Evolutionary conservation across 2,797 vertebrate species (phyloP).

Genomic region (Gallinago nigripennis): DNA sequence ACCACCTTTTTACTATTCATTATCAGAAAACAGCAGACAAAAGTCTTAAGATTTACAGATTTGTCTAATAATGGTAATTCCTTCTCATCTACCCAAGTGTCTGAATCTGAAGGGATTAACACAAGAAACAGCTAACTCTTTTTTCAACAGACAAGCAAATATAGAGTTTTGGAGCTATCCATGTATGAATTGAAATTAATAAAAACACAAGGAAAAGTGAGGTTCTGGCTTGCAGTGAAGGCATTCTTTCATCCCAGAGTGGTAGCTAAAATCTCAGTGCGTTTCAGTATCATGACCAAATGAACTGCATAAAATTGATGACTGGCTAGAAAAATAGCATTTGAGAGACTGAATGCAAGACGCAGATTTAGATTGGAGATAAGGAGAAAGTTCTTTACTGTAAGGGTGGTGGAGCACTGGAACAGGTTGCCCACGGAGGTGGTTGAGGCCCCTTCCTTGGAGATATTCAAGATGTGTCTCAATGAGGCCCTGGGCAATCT

Average conservation of each 20-base stretch:
- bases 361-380: too few species aligned
- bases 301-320: neutral
- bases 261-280: neutral
- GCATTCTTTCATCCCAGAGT: neutral
- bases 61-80: neutral
- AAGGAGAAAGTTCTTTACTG: too few species aligned
- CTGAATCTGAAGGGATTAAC: neutral
- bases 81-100: neutral
- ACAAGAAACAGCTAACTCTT: neutral
- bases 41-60: neutral
- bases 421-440: too few species aligned
- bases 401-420: too few species aligned
- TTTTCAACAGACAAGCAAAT: neutral
- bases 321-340: neutral
- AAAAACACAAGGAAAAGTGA: neutral
- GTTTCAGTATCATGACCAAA: neutral
- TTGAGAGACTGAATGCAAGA: neutral
- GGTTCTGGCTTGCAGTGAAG: neutral
- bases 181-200: neutral
- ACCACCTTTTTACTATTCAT: neutral
- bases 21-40: neutral
- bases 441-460: too few species aligned
- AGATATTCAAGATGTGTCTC: too few species aligned
- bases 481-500: too few species aligned
- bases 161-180: neutral